These are phyloP conservation scores for Phyllostomus hastatus DNA, from an alignment of 2,113 vertebrate species.

Conservation along the genomic window DNA sequence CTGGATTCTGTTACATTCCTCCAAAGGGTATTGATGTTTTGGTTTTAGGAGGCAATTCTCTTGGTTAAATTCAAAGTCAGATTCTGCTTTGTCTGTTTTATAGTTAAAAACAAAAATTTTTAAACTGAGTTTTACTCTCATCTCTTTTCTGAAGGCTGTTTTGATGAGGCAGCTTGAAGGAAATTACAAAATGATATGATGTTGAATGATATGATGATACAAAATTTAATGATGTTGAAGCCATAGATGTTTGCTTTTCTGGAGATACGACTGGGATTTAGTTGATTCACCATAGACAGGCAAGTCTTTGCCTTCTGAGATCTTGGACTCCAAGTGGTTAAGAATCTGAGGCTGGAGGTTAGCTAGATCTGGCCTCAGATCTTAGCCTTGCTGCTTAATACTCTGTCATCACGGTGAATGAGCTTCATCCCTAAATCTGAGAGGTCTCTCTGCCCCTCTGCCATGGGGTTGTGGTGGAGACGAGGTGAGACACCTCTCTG, in stretches of 20 bases:
- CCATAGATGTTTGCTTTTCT: not conserved
- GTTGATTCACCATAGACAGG: not conserved
- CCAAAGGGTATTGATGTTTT: not conserved
- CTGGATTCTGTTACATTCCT: not conserved
- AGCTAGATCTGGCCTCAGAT: not conserved
- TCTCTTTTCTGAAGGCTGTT: not conserved
- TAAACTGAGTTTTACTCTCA: not conserved
- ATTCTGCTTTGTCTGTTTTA: constrained; percentile 5
- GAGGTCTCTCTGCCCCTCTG: not conserved
- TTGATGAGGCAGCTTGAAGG: not conserved
- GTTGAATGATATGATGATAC: not conserved
- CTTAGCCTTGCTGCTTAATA: not conserved
- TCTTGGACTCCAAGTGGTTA: not conserved
- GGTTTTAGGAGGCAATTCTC: not conserved
- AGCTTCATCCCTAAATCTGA: not conserved
- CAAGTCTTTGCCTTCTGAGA: not conserved
- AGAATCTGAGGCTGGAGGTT: not conserved
- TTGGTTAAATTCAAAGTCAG: not conserved
- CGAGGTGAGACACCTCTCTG: not conserved
- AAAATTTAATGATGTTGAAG: not conserved
- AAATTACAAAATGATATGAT: not conserved
- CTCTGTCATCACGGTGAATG: not conserved
- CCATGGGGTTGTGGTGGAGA: not conserved
- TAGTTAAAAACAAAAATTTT: constrained; percentile 6
- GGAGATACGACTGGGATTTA: not conserved